Evolutionary conservation across 2,888 invertebrate genomes (phyloP).

Genomic region (Plebejus anna): DNA sequence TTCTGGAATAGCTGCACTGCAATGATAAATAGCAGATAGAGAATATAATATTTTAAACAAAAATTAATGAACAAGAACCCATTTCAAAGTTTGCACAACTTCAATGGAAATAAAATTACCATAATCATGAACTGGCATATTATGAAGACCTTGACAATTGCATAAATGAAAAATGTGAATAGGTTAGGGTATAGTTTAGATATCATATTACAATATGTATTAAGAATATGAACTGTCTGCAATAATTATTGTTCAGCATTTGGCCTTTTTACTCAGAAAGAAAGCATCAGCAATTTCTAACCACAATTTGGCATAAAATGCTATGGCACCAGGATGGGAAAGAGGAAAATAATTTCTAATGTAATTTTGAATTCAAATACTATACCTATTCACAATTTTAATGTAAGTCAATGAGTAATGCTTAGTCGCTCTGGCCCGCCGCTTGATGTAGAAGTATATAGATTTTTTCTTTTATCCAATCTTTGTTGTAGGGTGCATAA

Average conservation of each 20-base stretch:
- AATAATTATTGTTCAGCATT: constrained; percentile 3
- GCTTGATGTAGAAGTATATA: constrained; percentile 96
- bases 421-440: constrained; percentile 81
- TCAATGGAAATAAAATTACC: neutral
- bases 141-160: neutral
- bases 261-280: neutral
- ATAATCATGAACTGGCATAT: neutral
- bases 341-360: neutral
- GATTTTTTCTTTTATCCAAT: constrained; percentile 99
- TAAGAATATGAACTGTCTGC: neutral
- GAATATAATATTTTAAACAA: neutral
- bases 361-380: neutral
- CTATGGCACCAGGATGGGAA: neutral
- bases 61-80: neutral
- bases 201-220: neutral
- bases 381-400: constrained; percentile 22
- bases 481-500: constrained; percentile 99
- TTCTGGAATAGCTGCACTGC: neutral
- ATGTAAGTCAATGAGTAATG: constrained; percentile 14
- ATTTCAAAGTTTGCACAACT: neutral
- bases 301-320: neutral
- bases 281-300: neutral
- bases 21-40: neutral
- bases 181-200: neutral
- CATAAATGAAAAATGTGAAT: constrained; percentile 3